Percentiles rank a stretch among this genome's conserved stretches.
Conservation (phyloP, 2,113 vertebrate species). For the Pyxicephalus adspersus region DNA sequence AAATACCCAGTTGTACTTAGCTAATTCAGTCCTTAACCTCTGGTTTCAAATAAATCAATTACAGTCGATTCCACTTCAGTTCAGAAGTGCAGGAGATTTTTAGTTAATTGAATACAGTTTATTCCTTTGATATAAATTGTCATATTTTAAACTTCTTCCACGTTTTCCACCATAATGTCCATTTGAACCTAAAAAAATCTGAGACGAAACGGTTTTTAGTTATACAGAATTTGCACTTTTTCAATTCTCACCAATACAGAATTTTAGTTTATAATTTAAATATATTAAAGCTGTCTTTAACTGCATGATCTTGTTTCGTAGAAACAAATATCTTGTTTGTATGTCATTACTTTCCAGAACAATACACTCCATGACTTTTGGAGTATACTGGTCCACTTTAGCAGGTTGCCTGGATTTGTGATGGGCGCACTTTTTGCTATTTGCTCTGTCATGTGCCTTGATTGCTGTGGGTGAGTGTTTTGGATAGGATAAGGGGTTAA, state of each 20-base stretch:
- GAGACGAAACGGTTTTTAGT: too few species aligned
- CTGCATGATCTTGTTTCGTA: too few species aligned
- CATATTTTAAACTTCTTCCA: conserved; percentile 75
- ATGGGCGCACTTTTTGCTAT: conserved; percentile 59
- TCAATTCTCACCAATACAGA: too few species aligned
- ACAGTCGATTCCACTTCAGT: conserved; percentile 90
- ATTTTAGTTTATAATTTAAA: too few species aligned
- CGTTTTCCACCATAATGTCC: conserved; percentile 66
- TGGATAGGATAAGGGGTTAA: conserved; percentile 77
- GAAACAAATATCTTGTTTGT: background rate
- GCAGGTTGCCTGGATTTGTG: background rate
- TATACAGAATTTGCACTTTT: too few species aligned
- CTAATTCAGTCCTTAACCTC: conserved; percentile 95
- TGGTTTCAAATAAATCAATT: conserved; percentile 95
- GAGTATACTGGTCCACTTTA: background rate
- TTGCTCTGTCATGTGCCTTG: conserved; percentile 64
- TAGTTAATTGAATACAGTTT: conserved; percentile 88
- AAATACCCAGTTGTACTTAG: conserved; percentile 92
- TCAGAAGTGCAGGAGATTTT: conserved; percentile 86
- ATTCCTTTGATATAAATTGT: conserved; percentile 81
- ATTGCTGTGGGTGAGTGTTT: conserved; percentile 66
- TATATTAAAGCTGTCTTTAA: too few species aligned
- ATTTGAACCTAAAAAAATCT: conserved; percentile 57
- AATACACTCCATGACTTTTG: background rate
- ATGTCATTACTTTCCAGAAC: background rate